Evolutionary conservation across 2,888 invertebrate species (phyloP).

Genomic region (Sussaba pulchella): DNA sequence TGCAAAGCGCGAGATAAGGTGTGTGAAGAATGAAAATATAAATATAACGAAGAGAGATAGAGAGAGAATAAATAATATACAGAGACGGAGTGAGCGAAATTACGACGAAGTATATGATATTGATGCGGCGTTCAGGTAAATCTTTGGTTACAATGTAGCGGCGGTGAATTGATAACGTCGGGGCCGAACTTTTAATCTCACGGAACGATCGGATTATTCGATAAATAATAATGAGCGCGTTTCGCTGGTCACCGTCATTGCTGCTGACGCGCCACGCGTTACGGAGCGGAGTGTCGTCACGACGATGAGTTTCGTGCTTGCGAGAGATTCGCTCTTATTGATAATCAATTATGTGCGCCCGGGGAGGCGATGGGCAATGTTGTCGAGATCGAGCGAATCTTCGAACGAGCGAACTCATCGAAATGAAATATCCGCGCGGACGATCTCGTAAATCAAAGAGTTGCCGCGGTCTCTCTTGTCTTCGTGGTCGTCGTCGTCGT

Average conservation of each 20-base stretch:
- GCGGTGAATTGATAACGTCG: too few species aligned
- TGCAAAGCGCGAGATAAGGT: conserved; percentile 1
- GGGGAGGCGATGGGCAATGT: conserved; percentile 45
- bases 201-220: too few species aligned
- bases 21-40: background rate
- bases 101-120: conserved; percentile 5
- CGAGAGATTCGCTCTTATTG: conserved; percentile 46
- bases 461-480: conserved; percentile 33
- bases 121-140: conserved; percentile 6
- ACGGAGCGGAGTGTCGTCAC: too few species aligned
- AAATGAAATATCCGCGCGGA: conserved; percentile 61
- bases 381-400: conserved; percentile 48
- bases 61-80: background rate
- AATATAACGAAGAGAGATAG: background rate
- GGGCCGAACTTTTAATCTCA: too few species aligned
- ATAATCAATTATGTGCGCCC: conserved; percentile 53
- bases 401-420: conserved; percentile 33
- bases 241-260: too few species aligned
- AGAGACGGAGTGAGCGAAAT: background rate
- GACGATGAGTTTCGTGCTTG: conserved; percentile 39
- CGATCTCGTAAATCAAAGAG: conserved; percentile 62
- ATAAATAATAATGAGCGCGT: too few species aligned
- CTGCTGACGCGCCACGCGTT: background rate
- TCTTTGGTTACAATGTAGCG: too few species aligned
- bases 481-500: conserved; percentile 3